Percentiles rank a stretch among this genome's conserved stretches.
These are phyloP conservation scores for Notoglanidium macrostoma DNA, from an alignment of 2,797 vertebrate genomes.

Conservation along the genomic window DNA sequence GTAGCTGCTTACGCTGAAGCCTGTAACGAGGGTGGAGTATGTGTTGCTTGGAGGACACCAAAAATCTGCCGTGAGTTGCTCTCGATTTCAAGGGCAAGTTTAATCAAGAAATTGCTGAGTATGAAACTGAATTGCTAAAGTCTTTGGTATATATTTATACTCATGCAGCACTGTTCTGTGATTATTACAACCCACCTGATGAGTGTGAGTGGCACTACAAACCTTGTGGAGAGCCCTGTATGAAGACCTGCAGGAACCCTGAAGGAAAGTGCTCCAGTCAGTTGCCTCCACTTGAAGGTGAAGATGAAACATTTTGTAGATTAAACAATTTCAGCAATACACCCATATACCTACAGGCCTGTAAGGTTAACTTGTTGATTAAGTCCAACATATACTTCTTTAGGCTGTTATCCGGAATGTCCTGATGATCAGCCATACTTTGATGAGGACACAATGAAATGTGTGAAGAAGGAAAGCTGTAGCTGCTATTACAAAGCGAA, in stretches of 20 bases:
- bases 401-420: conserved; percentile 90
- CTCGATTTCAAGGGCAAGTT: background rate
- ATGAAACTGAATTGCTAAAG: background rate
- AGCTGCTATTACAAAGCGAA: conserved; percentile 79
- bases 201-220: conserved; percentile 91
- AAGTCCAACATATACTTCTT: conserved; percentile 12
- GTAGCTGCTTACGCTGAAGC: conserved; percentile 81
- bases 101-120: no score
- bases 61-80: conserved; percentile 80
- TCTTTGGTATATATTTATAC: conserved; percentile 67
- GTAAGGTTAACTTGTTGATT: background rate
- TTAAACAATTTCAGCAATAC: background rate
- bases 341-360: background rate
- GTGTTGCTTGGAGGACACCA: conserved; percentile 82
- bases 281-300: conserved; percentile 68
- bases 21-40: conserved; percentile 77
- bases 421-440: conserved; percentile 80
- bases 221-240: conserved; percentile 84
- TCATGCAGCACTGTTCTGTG: conserved; percentile 88
- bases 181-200: conserved; percentile 85
- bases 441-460: conserved; percentile 84
- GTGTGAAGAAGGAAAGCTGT: conserved; percentile 74
- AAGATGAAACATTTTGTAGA: background rate
- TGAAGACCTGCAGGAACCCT: conserved; percentile 90
- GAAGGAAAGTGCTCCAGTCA: conserved; percentile 72